Conservation (phyloP, 2,888 invertebrate genomes). For the Dynastes tityus region DNA sequence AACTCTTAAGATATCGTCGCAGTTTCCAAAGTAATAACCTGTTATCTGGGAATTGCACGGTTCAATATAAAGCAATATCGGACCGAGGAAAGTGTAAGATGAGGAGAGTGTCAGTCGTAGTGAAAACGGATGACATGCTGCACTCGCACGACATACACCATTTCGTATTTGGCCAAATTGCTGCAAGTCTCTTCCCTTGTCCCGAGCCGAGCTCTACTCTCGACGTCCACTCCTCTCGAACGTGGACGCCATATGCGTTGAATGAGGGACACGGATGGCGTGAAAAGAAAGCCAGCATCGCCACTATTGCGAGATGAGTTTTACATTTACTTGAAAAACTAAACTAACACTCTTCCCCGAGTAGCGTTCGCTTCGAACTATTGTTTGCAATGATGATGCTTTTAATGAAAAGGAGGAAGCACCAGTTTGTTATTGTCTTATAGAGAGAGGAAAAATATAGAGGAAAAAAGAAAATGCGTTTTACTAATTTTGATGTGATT, state of each 20-base stretch:
- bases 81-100: constrained; percentile 42
- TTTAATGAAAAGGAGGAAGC: constrained; percentile 20
- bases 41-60: constrained; percentile 63
- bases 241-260: constrained; percentile 52
- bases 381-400: constrained; percentile 7
- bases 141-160: constrained; percentile 59
- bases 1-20: constrained; percentile 42
- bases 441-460: too few relatives aligned
- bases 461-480: too few relatives aligned
- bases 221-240: constrained; percentile 25
- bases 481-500: too few relatives aligned
- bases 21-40: constrained; percentile 60
- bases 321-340: constrained; percentile 36
- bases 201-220: neutral
- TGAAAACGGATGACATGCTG: constrained; percentile 58
- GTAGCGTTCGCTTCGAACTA: constrained; percentile 28
- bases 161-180: constrained; percentile 56
- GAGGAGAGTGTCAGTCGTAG: constrained; percentile 31
- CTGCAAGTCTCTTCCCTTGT: constrained; percentile 24
- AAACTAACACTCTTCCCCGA: constrained; percentile 11
- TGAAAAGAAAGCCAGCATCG: neutral
- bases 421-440: constrained; percentile 1
- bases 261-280: constrained; percentile 44
- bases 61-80: constrained; percentile 63
- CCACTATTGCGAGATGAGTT: constrained; percentile 13